phyloP scores from a whole-genome alignment of 2,797 vertebrate species.

The Botia kubotai region DNA sequence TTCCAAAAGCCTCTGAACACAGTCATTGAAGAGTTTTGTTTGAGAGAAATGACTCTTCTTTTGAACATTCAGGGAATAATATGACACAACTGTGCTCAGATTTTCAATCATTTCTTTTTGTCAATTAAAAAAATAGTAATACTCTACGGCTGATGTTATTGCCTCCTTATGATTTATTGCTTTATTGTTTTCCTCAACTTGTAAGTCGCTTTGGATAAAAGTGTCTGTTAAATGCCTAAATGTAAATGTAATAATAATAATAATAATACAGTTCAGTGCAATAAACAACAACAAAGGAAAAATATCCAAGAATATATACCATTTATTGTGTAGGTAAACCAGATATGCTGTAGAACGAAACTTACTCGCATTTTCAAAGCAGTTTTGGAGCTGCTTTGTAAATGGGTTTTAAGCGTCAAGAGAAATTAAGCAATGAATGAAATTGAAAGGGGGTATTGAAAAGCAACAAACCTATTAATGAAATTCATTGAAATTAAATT shows the following conservation, averaged over 20 bases:
- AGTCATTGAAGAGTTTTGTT: not conserved
- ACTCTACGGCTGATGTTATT: too few relatives aligned
- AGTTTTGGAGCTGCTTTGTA: constrained; percentile 11
- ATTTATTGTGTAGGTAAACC: not conserved
- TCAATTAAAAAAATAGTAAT: too few relatives aligned
- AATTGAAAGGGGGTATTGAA: constrained; percentile 14
- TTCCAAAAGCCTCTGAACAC: constrained; percentile 17
- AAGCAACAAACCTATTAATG: constrained; percentile 39
- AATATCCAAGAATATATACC: not conserved
- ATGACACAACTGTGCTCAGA: not conserved
- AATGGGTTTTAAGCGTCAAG: constrained; percentile 35
- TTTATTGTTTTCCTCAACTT: too few relatives aligned
- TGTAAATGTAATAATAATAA: too few relatives aligned
- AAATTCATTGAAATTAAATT: constrained; percentile 36
- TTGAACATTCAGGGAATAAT: not conserved
- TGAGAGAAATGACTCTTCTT: not conserved
- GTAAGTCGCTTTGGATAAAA: too few relatives aligned
- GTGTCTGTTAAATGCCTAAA: too few relatives aligned
- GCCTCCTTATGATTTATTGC: too few relatives aligned
- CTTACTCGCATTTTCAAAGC: not conserved
- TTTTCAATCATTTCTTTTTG: not conserved
- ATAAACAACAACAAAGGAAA: too few relatives aligned
- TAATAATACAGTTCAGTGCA: too few relatives aligned
- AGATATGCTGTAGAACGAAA: not conserved
- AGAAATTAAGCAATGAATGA: not conserved